These are phyloP conservation scores for Coremacera marginata DNA, from an alignment of 2,888 invertebrate genomes.

Conservation along the genomic window DNA sequence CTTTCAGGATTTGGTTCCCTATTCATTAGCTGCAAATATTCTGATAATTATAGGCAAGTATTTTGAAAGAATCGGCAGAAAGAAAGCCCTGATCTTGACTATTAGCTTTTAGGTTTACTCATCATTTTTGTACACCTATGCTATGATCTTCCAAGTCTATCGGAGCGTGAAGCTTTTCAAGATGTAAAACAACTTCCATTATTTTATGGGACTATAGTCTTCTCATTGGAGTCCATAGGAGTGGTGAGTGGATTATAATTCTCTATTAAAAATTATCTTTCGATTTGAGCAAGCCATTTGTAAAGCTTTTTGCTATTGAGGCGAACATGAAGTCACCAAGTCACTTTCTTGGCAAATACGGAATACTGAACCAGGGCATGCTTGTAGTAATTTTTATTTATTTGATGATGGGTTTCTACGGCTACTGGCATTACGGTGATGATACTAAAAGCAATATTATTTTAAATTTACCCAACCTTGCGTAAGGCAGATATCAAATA, in stretches of 20 bases:
- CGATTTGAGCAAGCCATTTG: background rate
- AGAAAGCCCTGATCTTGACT: no score
- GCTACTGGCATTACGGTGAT: slow-evolving; percentile 87
- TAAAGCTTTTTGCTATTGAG: slow-evolving; percentile 76
- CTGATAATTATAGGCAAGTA: slow-evolving; percentile 76
- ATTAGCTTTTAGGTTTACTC: slow-evolving; percentile 70
- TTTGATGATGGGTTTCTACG: slow-evolving; percentile 89
- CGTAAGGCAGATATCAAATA: slow-evolving; percentile 71
- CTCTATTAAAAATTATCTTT: background rate
- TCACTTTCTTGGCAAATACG: slow-evolving; percentile 88
- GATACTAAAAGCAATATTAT: slow-evolving; percentile 83
- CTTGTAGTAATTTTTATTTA: slow-evolving; percentile 82
- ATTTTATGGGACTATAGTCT: slow-evolving; percentile 93
- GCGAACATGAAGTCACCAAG: slow-evolving; percentile 91
- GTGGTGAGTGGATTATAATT: slow-evolving; percentile 73
- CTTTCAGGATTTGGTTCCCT: slow-evolving; percentile 86
- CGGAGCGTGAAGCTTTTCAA: slow-evolving; percentile 67
- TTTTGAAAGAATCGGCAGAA: background rate
- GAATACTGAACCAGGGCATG: slow-evolving; percentile 91
- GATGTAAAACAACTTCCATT: slow-evolving; percentile 76
- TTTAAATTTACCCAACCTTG: slow-evolving; percentile 82
- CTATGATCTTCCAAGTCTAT: slow-evolving; percentile 72
- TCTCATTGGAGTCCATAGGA: slow-evolving; percentile 85
- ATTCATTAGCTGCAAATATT: slow-evolving; percentile 90
- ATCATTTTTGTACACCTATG: slow-evolving; percentile 86